These are phyloP conservation scores for Ellobium chinense DNA, from an alignment of 2,888 invertebrate genomes.

Conservation along the genomic window DNA sequence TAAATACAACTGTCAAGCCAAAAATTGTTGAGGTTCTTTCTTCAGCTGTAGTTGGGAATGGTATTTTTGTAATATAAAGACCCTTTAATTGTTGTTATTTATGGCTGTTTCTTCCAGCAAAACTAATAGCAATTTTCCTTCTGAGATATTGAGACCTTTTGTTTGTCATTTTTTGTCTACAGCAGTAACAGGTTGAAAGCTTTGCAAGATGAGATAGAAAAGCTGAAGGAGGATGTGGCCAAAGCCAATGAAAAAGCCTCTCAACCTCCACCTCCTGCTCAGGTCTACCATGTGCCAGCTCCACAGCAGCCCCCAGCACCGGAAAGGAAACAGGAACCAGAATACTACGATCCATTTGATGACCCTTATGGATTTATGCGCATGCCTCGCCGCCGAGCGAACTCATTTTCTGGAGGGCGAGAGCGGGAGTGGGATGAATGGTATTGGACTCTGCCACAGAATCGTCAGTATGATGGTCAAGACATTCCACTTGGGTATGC, in stretches of 20 bases:
- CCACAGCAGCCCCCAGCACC: constrained; percentile 52
- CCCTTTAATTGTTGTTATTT: no score
- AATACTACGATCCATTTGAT: constrained; percentile 71
- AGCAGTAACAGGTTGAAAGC: constrained; percentile 63
- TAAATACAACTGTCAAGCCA: no score
- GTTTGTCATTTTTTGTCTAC: constrained; percentile 11
- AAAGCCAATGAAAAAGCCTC: constrained; percentile 59
- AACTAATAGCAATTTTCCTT: no score
- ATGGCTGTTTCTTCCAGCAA: no score
- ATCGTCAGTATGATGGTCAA: constrained; percentile 58
- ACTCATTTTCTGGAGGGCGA: constrained; percentile 69
- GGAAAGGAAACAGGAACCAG: constrained; percentile 57
- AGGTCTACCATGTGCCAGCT: constrained; percentile 28
- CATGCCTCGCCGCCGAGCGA: constrained; percentile 69
- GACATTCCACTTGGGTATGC: constrained; percentile 71
- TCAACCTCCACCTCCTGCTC: constrained; percentile 44
- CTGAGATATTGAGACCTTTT: neutral
- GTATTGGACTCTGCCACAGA: constrained; percentile 62
- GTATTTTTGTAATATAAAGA: no score
- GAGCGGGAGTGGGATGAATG: constrained; percentile 68
- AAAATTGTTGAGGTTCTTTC: no score
- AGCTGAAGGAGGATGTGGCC: constrained; percentile 63
- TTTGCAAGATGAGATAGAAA: constrained; percentile 68
- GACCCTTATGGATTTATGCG: constrained; percentile 73
- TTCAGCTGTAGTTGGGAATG: no score